Conservation (phyloP, 2,797 vertebrate species). For the Acanthis flammea region DNA sequence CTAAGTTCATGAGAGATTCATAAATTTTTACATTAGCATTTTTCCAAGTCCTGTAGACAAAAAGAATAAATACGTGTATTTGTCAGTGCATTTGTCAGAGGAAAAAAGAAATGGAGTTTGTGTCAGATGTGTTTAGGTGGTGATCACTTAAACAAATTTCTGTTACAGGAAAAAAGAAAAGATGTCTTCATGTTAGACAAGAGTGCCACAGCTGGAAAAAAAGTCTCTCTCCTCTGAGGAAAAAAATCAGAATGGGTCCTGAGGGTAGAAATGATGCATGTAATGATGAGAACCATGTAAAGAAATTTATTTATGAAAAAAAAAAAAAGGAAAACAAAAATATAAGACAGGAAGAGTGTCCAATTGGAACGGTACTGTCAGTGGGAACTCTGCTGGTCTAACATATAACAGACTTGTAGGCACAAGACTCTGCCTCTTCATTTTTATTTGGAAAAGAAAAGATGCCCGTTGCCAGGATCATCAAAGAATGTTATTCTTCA, state of each 20-base stretch:
- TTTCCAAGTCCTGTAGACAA: not conserved
- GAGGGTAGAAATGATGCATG: not conserved
- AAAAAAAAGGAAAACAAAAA: not conserved
- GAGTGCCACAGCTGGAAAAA: not conserved
- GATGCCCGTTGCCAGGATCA: slow-evolving; percentile 29
- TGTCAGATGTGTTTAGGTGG: not conserved
- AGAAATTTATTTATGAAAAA: not conserved
- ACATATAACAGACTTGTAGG: not conserved
- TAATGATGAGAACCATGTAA: not conserved
- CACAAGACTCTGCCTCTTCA: not conserved
- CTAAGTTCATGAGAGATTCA: not conserved
- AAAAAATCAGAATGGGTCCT: not conserved
- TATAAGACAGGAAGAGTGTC: not conserved
- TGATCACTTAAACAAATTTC: not conserved
- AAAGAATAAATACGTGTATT: not conserved
- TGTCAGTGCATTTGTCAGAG: not conserved
- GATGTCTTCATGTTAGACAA: not conserved
- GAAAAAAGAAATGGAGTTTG: not conserved
- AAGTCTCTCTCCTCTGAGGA: not conserved
- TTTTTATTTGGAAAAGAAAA: slow-evolving; percentile 46
- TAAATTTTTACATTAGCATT: not conserved
- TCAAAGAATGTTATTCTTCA: slow-evolving; percentile 53
- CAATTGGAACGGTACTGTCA: not conserved
- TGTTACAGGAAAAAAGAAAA: not conserved
- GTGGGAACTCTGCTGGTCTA: not conserved